A percentile compares a stretch with the other conserved stretches of the same genome.
Evolutionary conservation across 2,797 vertebrate species (phyloP).

Genomic region (Ateles fusciceps): DNA sequence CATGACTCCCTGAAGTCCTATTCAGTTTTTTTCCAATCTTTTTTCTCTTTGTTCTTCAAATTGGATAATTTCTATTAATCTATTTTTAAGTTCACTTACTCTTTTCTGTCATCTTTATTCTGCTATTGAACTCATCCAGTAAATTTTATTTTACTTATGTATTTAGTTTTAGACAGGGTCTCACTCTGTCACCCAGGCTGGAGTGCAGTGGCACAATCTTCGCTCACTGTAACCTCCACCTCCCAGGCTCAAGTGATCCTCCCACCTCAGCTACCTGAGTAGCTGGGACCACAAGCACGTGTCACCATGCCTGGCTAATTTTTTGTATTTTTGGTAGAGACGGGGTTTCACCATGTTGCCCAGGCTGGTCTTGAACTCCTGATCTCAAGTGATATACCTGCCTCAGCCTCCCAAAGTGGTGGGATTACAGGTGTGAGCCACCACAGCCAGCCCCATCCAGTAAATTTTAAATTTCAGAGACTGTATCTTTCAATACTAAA

Average conservation of each 20-base stretch:
- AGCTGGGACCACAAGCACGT: neutral
- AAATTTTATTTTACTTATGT: neutral
- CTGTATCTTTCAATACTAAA: neutral
- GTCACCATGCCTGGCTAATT: neutral
- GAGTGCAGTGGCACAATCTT: neutral
- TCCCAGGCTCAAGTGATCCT: neutral
- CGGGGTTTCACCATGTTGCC: neutral
- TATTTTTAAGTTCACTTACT: neutral
- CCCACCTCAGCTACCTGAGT: neutral
- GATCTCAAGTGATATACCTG: neutral
- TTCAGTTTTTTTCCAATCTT: neutral
- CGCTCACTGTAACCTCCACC: neutral
- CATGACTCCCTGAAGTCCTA: neutral
- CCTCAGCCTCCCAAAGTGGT: neutral
- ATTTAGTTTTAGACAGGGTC: neutral
- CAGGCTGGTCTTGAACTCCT: neutral
- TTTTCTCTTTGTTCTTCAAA: neutral
- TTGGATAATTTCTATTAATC: neutral
- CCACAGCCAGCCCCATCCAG: neutral
- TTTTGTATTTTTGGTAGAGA: neutral
- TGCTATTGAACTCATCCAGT: neutral
- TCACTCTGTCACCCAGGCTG: neutral
- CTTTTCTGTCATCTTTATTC: neutral
- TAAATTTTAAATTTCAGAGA: conserved; percentile 2
- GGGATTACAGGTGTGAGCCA: neutral